Percentiles rank a stretch among this genome's conserved stretches.
Evolutionary conservation across 2,888 invertebrate genomes (phyloP).

Genomic region (Lycia hirtaria): DNA sequence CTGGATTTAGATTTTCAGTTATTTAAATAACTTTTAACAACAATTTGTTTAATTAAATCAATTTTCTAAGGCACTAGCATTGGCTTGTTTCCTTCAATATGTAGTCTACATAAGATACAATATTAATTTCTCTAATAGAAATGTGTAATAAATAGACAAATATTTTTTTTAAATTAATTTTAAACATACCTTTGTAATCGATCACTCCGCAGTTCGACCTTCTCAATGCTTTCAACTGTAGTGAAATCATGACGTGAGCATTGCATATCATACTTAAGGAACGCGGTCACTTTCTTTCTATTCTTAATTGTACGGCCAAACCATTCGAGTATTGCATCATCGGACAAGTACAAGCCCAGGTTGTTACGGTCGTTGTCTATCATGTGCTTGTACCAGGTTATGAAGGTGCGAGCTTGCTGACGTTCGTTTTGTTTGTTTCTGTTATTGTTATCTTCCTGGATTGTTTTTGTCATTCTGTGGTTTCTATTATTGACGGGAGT

Average conservation of each 20-base stretch:
- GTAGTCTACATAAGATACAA: too few species aligned
- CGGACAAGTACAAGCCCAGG: constrained; percentile 76
- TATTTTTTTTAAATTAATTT: too few species aligned
- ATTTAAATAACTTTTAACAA: too few species aligned
- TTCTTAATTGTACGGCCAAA: constrained; percentile 87
- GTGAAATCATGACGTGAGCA: constrained; percentile 80
- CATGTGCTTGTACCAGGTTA: constrained; percentile 77
- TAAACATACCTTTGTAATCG: constrained; percentile 61
- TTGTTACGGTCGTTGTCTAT: constrained; percentile 80
- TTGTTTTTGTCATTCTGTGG: constrained; percentile 44
- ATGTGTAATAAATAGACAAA: too few species aligned
- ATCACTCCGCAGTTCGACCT: constrained; percentile 62
- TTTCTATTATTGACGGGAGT: constrained; percentile 52
- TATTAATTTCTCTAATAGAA: too few species aligned
- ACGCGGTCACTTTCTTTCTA: constrained; percentile 83
- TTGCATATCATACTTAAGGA: constrained; percentile 83
- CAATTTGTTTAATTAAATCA: too few species aligned
- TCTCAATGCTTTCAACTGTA: constrained; percentile 72
- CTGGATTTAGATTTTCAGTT: too few species aligned
- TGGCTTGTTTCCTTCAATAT: too few species aligned
- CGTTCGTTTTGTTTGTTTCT: constrained; percentile 54
- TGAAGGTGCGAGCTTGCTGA: constrained; percentile 72
- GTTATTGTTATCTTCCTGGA: constrained; percentile 57
- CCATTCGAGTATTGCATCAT: constrained; percentile 86
- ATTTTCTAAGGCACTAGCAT: too few species aligned